These are phyloP conservation scores for Gobionotothen gibberifrons DNA, from an alignment of 2,797 vertebrate genomes.

Conservation along the genomic window DNA sequence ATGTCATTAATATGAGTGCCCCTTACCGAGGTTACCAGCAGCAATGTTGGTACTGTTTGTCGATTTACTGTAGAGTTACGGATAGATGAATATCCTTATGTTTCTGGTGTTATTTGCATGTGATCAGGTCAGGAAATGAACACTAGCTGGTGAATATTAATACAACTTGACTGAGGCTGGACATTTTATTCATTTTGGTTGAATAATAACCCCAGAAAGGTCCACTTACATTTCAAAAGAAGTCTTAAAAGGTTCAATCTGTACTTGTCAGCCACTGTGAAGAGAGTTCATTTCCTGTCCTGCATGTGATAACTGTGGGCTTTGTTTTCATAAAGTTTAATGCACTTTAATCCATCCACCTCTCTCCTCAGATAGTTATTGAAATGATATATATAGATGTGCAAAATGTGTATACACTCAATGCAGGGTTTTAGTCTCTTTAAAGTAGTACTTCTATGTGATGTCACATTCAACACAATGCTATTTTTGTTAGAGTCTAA, in stretches of 20 bases:
- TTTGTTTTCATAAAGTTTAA: constrained; percentile 77
- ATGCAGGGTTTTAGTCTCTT: constrained; percentile 80
- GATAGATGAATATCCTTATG: constrained; percentile 53
- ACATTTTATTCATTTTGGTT: constrained; percentile 1
- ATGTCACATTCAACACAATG: constrained; percentile 75
- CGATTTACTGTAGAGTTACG: constrained; percentile 49
- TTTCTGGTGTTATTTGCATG: constrained; percentile 77
- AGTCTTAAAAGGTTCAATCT: neutral
- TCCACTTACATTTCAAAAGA: constrained; percentile 39
- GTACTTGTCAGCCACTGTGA: constrained; percentile 11
- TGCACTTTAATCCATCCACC: constrained; percentile 83
- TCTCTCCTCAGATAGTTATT: constrained; percentile 66
- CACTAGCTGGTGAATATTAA: constrained; percentile 20
- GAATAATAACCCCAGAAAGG: constrained; percentile 19
- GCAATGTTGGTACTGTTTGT: constrained; percentile 61
- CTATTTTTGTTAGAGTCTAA: constrained; percentile 73
- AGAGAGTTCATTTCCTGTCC: constrained; percentile 61
- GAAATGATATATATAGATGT: constrained; percentile 69
- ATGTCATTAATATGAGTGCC: constrained; percentile 56
- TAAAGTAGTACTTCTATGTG: constrained; percentile 72
- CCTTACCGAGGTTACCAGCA: constrained; percentile 58
- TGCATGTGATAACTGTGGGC: constrained; percentile 74
- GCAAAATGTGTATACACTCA: constrained; percentile 74
- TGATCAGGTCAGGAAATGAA: constrained; percentile 68
- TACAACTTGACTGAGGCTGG: constrained; percentile 6